Base-by-base conservation (phyloP, 2,888 invertebrate genomes). In the Gonocerus acuteangulatus region DNA sequence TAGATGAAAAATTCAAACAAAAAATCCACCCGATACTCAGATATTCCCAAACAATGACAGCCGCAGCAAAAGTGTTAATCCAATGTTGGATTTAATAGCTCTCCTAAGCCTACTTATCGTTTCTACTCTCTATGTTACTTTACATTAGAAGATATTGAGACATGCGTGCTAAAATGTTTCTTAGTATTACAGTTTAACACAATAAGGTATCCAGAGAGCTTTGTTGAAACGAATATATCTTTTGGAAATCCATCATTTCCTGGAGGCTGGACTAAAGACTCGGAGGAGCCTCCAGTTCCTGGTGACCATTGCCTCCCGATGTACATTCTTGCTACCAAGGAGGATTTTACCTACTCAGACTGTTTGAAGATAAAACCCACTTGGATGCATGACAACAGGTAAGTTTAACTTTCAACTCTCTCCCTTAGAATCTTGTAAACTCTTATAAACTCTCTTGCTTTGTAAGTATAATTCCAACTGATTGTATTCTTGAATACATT, bases 311-410 rank as follows among this genome's bases (percentile, higher is more conserved):
- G 87, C 69, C 75, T 87, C 27, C 83, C 85, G 69, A 86, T 83
- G 58, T 87, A 86, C 81, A 81, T 84, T 15, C 84, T 83, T 13
- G 64, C 60, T n/a, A 79, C 78, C 47, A 81, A 79, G 51, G 73
- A 73, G n/a, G 77, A 77, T 18, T 79, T 86, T 63, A 73, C 82
- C 27, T 78, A 83, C 45, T 79, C 79, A 56, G 82, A 85, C 68
- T 91, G 91, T 71, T 74, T 92, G 21, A 84, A 84, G 71, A 87
- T 89, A 65, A 84, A 86, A 71, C 90, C 91, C 0, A 87, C 85
- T 21, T 92, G 92, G 91, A 89, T 91, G 89, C 80, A 81, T 16
- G 85, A 88, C 67, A 71, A 75, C 66, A 76, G 75, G 74, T 74
- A 71, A 63, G 66, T 64, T 39, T 64, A 21, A 60, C 57, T 44